A percentile compares a stretch with the other conserved stretches of the same genome.
Conservation (phyloP, 2,797 vertebrate species). For the Macroramphosus scolopax region DNA sequence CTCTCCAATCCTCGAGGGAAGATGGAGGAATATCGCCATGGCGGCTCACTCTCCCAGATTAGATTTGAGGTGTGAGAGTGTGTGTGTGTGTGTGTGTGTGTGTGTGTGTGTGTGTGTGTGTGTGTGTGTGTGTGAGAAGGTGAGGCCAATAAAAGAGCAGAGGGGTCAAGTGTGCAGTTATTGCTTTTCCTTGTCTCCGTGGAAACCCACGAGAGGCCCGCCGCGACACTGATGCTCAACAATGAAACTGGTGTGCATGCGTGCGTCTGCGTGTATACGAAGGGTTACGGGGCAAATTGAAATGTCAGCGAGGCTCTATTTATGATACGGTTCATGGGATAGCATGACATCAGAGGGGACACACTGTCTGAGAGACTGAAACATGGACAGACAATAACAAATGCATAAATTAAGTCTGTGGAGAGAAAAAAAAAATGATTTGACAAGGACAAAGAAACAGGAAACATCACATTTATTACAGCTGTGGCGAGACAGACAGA, state of each 20-base stretch:
- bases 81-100: conserved; percentile 41
- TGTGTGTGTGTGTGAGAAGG: too few species aligned
- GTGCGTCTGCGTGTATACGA: conserved; percentile 28
- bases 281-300: conserved; percentile 63
- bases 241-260: conserved; percentile 39
- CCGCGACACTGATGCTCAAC: conserved; percentile 49
- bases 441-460: conserved; percentile 10
- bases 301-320: conserved; percentile 66
- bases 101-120: too few species aligned
- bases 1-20: conserved; percentile 46
- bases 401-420: too few species aligned
- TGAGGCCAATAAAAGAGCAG: conserved; percentile 67
- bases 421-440: too few species aligned
- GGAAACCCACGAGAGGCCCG: conserved; percentile 61
- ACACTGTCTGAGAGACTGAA: conserved; percentile 24
- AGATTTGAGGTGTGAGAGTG: conserved; percentile 64
- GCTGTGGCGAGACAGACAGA: neutral
- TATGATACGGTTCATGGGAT: conserved; percentile 53
- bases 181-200: conserved; percentile 73
- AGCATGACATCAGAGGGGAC: conserved; percentile 46
- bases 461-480: neutral
- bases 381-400: conserved; percentile 29
- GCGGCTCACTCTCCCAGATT: conserved; percentile 66
- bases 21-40: conserved; percentile 56
- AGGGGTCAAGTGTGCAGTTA: conserved; percentile 76